Percentiles rank a stretch among this genome's conserved stretches.
phyloP scores from a whole-genome alignment of 2,797 vertebrate species.

The Pelodytes ibericus region DNA sequence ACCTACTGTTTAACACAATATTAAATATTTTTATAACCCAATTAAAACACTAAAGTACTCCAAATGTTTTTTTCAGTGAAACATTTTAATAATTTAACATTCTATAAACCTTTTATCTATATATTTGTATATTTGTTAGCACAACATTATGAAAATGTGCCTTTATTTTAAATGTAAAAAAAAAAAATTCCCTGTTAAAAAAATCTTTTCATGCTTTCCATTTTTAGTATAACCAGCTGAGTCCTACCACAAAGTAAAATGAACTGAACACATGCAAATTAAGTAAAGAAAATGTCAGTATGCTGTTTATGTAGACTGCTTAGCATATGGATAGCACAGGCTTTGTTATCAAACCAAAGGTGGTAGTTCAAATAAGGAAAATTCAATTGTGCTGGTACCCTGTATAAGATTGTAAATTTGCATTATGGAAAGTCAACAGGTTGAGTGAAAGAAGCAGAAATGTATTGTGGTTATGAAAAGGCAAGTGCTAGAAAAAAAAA shows the following conservation, averaged over 20 bases:
- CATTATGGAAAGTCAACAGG: conserved; percentile 47
- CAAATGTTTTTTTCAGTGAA: no score
- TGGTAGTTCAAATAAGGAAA: conserved; percentile 45
- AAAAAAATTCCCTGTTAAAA: conserved; percentile 13
- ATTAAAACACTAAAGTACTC: no score
- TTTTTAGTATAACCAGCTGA: conserved; percentile 44
- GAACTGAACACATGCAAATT: conserved; percentile 51
- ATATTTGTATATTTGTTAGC: neutral
- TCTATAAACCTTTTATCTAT: neutral
- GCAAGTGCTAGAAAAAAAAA: conserved; percentile 12
- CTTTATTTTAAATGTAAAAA: neutral
- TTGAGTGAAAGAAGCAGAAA: conserved; percentile 24
- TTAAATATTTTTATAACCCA: no score
- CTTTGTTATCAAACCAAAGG: conserved; percentile 50
- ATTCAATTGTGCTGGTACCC: conserved; percentile 43
- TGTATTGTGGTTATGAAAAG: conserved; percentile 32
- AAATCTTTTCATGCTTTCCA: conserved; percentile 35
- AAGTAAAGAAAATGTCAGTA: conserved; percentile 50
- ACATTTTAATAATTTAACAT: neutral
- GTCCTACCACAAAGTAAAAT: conserved; percentile 45
- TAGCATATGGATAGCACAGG: conserved; percentile 46
- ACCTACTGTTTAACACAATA: no score
- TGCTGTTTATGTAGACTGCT: conserved; percentile 53
- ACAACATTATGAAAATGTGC: neutral
- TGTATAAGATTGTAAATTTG: conserved; percentile 36